Conservation (phyloP, 2,113 vertebrate genomes). For the Aldabrachelys gigantea region DNA sequence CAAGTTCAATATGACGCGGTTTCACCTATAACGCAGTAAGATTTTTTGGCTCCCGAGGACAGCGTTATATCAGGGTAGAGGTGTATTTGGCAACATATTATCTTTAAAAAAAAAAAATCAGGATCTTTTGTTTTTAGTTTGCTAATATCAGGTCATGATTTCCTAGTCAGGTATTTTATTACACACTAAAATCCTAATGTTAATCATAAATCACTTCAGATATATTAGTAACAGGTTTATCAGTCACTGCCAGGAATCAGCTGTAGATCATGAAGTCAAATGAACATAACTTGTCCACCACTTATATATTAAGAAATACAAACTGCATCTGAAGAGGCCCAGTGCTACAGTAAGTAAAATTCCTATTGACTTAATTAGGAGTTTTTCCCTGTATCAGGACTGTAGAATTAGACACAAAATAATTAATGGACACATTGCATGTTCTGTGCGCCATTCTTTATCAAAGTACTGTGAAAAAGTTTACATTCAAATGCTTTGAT, state of each 20-base stretch:
- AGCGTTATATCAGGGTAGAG: no score
- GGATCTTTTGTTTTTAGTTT: background rate
- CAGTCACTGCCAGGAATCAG: slow-evolving; percentile 31
- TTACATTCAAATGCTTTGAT: background rate
- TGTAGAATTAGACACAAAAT: slow-evolving; percentile 4
- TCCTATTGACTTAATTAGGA: background rate
- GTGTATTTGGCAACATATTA: background rate
- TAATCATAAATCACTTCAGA: background rate
- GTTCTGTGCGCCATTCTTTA: background rate
- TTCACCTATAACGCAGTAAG: no score
- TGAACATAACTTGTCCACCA: background rate
- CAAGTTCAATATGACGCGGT: no score
- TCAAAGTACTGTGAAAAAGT: background rate
- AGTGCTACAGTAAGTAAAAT: background rate
- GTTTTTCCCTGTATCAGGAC: background rate
- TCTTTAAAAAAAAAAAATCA: background rate
- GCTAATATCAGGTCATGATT: background rate
- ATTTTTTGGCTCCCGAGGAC: no score
- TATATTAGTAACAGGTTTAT: background rate
- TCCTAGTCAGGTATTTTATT: background rate
- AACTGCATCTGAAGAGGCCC: background rate
- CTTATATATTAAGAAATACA: slow-evolving; percentile 36
- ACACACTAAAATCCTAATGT: background rate
- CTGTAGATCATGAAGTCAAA: slow-evolving; percentile 31
- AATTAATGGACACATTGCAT: background rate